phyloP scores from a whole-genome alignment of 2,888 invertebrate species.

The Terebella lapidaria region DNA sequence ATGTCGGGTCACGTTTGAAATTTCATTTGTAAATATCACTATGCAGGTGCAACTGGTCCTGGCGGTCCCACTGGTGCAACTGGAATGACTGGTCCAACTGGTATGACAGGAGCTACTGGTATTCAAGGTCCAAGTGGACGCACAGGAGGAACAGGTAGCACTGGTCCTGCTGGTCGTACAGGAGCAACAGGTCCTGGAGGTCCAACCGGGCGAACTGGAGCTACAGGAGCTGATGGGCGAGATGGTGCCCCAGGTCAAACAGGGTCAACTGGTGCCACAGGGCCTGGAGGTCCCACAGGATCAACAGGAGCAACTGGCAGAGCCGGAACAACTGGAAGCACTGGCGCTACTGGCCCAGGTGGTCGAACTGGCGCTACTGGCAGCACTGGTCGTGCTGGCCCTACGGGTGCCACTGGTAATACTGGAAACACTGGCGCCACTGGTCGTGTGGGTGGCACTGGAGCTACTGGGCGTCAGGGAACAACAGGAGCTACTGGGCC shows the following conservation, averaged over 20 bases:
- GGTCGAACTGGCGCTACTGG: slow-evolving; percentile 17
- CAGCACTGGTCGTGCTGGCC: slow-evolving; percentile 17
- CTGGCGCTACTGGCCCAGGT: not conserved
- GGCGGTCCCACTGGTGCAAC: not conserved
- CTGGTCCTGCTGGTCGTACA: slow-evolving; percentile 18
- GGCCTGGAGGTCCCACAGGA: not conserved
- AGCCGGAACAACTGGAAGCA: not conserved
- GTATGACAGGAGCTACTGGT: not conserved
- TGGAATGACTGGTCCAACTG: not conserved
- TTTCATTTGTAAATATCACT: too few species aligned
- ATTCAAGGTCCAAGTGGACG: slow-evolving; percentile 8
- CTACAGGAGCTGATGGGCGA: not conserved
- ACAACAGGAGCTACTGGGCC: not conserved
- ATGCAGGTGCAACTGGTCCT: not conserved
- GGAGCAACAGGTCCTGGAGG: slow-evolving; percentile 16
- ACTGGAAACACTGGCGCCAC: slow-evolving; percentile 7
- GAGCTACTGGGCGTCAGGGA: not conserved
- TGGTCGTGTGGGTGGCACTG: not conserved
- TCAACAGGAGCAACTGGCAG: not conserved
- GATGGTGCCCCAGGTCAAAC: not conserved
- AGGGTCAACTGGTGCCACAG: not conserved
- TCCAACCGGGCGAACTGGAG: slow-evolving; percentile 2
- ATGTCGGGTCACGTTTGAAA: too few species aligned
- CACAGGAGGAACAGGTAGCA: slow-evolving; percentile 21
- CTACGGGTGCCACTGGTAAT: slow-evolving; percentile 5